Percentiles rank a stretch among this genome's conserved stretches.
These are phyloP conservation scores for Strix aluco DNA, from an alignment of 2,113 vertebrate species.

Conservation along the genomic window DNA sequence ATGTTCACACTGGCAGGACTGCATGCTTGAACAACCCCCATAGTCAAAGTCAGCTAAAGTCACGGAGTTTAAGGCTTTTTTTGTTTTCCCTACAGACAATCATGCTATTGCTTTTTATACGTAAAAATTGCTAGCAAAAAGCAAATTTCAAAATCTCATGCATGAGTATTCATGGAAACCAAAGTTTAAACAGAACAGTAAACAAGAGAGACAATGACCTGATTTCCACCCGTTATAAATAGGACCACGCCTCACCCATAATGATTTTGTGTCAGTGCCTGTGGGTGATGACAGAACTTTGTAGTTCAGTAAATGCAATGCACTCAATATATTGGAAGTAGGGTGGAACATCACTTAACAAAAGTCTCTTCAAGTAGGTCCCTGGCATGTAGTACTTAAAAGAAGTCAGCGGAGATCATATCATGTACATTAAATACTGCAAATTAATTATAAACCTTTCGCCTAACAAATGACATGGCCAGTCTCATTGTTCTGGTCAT, in stretches of 20 bases:
- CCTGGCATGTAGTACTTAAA: not conserved
- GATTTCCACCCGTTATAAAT: conserved; percentile 2
- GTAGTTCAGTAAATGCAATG: not conserved
- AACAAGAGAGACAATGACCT: conserved; percentile 36
- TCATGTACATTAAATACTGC: not conserved
- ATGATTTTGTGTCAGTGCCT: conserved; percentile 27
- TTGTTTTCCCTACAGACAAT: not conserved
- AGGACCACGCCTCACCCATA: conserved; percentile 27
- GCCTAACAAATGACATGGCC: not conserved
- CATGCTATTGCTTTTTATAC: not conserved
- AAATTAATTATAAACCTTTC: not conserved
- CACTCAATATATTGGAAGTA: not conserved
- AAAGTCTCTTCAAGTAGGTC: not conserved
- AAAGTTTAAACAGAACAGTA: conserved; percentile 48
- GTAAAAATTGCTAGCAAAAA: not conserved
- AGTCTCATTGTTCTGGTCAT: not conserved
- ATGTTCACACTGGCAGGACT: not conserved
- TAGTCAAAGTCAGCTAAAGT: not conserved
- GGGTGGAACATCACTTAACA: not conserved
- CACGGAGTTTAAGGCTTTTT: not conserved
- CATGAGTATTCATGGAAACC: conserved; percentile 23
- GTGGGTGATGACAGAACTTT: conserved; percentile 13
- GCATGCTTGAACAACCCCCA: not conserved
- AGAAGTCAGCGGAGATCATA: not conserved
- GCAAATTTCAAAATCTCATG: conserved; percentile 21